These are phyloP conservation scores for Listronotus oregonensis DNA, from an alignment of 1,140 invertebrate genomes.

Conservation along the genomic window DNA sequence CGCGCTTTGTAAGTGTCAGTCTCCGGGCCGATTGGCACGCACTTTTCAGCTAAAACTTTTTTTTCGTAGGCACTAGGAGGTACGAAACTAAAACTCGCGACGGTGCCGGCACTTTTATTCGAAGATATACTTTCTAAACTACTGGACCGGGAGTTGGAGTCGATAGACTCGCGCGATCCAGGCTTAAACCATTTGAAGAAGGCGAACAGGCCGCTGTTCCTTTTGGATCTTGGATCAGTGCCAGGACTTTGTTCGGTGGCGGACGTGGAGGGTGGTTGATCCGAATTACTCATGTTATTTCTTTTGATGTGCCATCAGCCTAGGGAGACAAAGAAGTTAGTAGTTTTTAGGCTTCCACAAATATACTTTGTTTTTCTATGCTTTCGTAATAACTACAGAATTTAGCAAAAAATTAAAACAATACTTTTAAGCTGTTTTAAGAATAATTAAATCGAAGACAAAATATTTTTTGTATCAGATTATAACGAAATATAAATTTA, in stretches of 20 bases:
- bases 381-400: no score
- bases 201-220: conserved; percentile 58
- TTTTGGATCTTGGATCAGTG: conserved; percentile 52
- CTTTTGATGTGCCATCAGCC: conserved; percentile 19
- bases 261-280: conserved; percentile 40
- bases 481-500: no score
- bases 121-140: conserved; percentile 64
- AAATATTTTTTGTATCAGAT: no score
- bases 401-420: no score
- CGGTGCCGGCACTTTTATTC: conserved; percentile 70
- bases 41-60: conserved; percentile 52
- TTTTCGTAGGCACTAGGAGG: conserved; percentile 60
- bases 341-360: no score
- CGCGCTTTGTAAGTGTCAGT: conserved; percentile 66
- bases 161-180: conserved; percentile 47
- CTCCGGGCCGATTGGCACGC: conserved; percentile 58
- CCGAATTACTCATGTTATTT: conserved; percentile 30
- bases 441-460: no score
- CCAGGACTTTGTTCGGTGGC: conserved; percentile 51
- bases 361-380: no score
- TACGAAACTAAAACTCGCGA: conserved; percentile 72
- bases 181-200: conserved; percentile 61
- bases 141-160: conserved; percentile 39
- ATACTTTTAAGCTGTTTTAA: no score
- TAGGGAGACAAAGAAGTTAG: conserved; percentile 5